phyloP scores from a whole-genome alignment of 2,888 invertebrate species.

The Ischnus inquisitorius region DNA sequence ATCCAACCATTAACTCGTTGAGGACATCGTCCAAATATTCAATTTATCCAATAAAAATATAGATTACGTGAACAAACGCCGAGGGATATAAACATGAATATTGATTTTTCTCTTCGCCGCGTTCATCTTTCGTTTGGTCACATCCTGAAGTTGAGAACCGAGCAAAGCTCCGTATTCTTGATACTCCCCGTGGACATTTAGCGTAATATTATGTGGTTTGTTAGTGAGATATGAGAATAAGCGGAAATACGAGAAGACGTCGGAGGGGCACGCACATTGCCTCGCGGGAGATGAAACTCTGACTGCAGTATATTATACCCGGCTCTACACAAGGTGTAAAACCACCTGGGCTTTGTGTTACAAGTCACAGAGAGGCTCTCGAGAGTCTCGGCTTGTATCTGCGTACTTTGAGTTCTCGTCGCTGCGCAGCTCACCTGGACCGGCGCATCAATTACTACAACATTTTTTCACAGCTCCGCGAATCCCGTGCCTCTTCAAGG shows the following conservation, averaged over 20 bases:
- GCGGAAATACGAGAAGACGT: constrained; percentile 62
- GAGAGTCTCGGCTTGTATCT: constrained; percentile 42
- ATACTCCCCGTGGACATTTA: constrained; percentile 56
- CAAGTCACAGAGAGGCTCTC: constrained; percentile 37
- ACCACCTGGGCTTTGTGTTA: constrained; percentile 63
- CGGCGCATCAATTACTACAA: constrained; percentile 65
- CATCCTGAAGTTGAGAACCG: background rate
- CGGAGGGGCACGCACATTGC: constrained; percentile 35
- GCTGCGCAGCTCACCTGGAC: constrained; percentile 53
- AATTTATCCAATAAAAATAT: no score
- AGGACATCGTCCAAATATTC: no score
- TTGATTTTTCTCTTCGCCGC: no score
- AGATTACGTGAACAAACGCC: no score
- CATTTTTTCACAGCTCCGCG: constrained; percentile 53
- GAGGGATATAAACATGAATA: no score
- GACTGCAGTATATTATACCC: constrained; percentile 49
- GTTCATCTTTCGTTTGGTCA: no score
- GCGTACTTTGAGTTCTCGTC: background rate
- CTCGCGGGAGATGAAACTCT: constrained; percentile 59
- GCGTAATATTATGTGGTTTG: constrained; percentile 61
- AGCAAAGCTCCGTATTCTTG: constrained; percentile 37
- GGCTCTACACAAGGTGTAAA: constrained; percentile 34
- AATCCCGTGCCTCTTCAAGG: constrained; percentile 49
- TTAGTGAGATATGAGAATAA: constrained; percentile 62
- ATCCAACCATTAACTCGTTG: no score